Base-by-base conservation (phyloP, 2,888 invertebrate species). In the Scelioninae gen. 2 region DNA sequence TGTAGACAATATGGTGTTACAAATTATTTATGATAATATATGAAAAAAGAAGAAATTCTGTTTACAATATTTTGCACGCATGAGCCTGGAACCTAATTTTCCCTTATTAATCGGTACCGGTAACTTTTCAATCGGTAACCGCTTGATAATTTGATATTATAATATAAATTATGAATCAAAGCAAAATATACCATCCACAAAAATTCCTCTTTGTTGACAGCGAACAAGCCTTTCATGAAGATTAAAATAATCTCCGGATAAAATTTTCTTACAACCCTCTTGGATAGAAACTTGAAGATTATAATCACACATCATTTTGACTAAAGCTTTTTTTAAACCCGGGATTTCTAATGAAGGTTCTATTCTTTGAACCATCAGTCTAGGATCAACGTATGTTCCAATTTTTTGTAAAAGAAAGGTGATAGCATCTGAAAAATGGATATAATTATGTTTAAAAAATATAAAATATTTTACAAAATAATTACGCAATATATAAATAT, bases 301-400 rank as follows among this genome's bases (percentile, higher is more conserved):
- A 86, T 96, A 98, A 85, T 98, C 98, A 80, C 94, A 93, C 87
- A 98, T 90, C 92, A 98, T 96, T 88, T 96, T 97, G 0, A 96
- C 95, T 7, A 98, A 88, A 0, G 97, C 95, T 80, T 94, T 93
- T 78, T 96, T 93, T 39, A 98, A 88, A 35, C 96, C 96, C 6
- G 95, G 95, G 79, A 99, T 96, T 84, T 94, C 89, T 87, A 95
- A 92, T 1, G 93, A 92, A 0, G 92, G 89, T 79, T 94, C 91
- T 76, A 99, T 98, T 85, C 92, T 92, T 81, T 93, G 89, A 60
- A 98, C 93, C 74, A 97, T 88, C 80, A 94, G 90, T 72, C 94
- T 92, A 0, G 98, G 98, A 85, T 96, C 96, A 0, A 98, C 94
- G 81, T 96, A 96, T 33, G 92, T 92, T 16, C 93, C 93, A 76